Evolutionary conservation across 2,888 invertebrate species (phyloP), one percentile per base, ranked within the genome.

Genomic region (Fragum whitleyi): DNA sequence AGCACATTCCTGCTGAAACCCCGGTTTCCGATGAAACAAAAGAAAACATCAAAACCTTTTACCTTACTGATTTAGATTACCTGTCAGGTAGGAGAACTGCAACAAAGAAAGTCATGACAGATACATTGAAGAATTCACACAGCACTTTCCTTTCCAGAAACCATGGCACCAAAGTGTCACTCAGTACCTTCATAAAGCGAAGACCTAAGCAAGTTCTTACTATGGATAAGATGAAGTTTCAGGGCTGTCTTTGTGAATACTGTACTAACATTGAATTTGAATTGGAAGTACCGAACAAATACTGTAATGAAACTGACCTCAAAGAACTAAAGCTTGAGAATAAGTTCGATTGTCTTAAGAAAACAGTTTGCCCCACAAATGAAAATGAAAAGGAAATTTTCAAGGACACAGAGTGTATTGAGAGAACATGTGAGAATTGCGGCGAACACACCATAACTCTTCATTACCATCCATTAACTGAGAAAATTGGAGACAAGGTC

Each of bases 211-310:
- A 74, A 57, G 68, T 68, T 1, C 39, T 68, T 19, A 67, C 68
- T 21, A 23, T 67, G 32, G 36, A 57, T 36, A 39, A 68, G 19
- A 14, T 26, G 29, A 67, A 53, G 55, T 68, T 74, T 57, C 21
- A 55, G n/a, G 28, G 32, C 26, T 67, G 74, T 57, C 55, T 74
- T 5, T 74, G 74, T 57, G 67, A 74, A 42, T 74, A 74, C 32
- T 74, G 74, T 42, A 14, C 53, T 21, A 74, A 74, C 39, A 29
- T 74, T 23, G 21, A 57, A 57, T 68, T 26, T 23, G 68, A 74
- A 68, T 26, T 74, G 14, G 57, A 74, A 21, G 28, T 29, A 26
- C 65, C 65, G 1, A 72, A 72, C 72, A 59, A 39, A 42, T 14
- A 29, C 19, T 42, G 42, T 51, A 42, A 53, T 29, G 29, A 69